Base-by-base conservation (phyloP, 2,797 vertebrate species). In the Onychomys arenicola region DNA sequence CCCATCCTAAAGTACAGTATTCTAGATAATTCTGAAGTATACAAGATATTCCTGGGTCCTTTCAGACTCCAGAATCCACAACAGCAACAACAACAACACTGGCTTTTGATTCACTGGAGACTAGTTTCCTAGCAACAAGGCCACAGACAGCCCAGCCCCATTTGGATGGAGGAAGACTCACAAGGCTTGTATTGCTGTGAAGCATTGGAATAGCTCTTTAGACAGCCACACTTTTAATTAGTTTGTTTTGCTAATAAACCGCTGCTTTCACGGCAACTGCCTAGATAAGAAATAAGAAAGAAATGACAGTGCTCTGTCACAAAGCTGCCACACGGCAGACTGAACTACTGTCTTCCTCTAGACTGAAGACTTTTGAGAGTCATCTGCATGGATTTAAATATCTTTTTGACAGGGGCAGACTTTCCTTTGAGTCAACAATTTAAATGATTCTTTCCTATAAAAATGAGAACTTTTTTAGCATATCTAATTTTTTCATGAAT, bases 91-190 rank as follows among this genome's bases (percentile, higher is more conserved):
- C 29, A 88, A 61, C 37, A 95, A 96, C 96, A 73, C 59, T 90
- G 69, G 80, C 89, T 96, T 97, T 90, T 91, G 71, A 89, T 77
- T 95, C 81, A 86, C 43, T 93, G 82, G 84, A 96, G 78, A 89
- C 90, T 92, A 89, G 97, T 98, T 97, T 97, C 98, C 97, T 98
- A 98, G 98, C 98, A 98, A 98, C 96, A 92, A 97, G 89, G 91
- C 80, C 96, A 97, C 96, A 92, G 93, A 78, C 98, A 97, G 96
- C 96, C 67, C 90, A 96, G 90, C 63, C 25, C 75, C 55, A 97
- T 97, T 98, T 97, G 91, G 92, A 76, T 97, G 76, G 63, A 97
- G 89, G 85, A 93, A 82, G 40, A 92, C 94, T 90, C 81, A 95
- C 91, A 96, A 91, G 94, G 88, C 43, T 97, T 90, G 88, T 92